A percentile compares a stretch with the other conserved stretches of the same genome.
Evolutionary conservation across 2,797 vertebrate species (phyloP).

Genomic region (Spinus olivaceus): DNA sequence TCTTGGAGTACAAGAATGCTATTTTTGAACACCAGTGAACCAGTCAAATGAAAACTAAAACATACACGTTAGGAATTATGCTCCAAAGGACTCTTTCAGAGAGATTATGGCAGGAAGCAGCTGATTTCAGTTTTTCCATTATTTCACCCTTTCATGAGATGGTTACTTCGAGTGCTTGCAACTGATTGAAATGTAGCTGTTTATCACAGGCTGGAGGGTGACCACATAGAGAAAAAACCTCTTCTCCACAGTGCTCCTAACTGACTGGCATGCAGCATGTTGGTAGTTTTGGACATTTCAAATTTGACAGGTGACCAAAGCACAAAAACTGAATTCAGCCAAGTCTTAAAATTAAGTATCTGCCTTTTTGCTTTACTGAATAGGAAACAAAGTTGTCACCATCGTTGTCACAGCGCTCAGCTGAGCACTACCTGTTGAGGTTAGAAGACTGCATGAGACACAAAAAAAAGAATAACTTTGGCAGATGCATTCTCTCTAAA

Average conservation of each 20-base stretch:
- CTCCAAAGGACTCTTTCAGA: background rate
- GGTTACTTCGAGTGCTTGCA: background rate
- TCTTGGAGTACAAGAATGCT: background rate
- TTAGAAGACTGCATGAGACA: background rate
- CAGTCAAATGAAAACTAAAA: background rate
- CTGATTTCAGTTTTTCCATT: constrained; percentile 3
- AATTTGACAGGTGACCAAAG: background rate
- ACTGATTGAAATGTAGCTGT: background rate
- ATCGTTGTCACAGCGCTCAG: background rate
- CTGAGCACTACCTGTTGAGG: background rate
- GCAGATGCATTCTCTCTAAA: background rate
- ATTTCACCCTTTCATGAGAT: background rate
- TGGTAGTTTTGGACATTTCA: background rate
- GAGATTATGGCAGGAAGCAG: background rate
- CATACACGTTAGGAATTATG: background rate
- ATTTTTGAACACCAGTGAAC: background rate
- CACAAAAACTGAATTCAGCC: background rate
- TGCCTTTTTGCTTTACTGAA: background rate
- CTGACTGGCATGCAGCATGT: background rate
- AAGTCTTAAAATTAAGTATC: background rate
- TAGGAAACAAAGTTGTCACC: background rate
- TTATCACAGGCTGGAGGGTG: background rate
- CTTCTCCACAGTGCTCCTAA: background rate
- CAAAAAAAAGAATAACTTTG: background rate
- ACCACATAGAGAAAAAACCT: background rate